These are phyloP conservation scores for Premnoplex brunnescens DNA, from an alignment of 2,797 vertebrate species.

Conservation along the genomic window DNA sequence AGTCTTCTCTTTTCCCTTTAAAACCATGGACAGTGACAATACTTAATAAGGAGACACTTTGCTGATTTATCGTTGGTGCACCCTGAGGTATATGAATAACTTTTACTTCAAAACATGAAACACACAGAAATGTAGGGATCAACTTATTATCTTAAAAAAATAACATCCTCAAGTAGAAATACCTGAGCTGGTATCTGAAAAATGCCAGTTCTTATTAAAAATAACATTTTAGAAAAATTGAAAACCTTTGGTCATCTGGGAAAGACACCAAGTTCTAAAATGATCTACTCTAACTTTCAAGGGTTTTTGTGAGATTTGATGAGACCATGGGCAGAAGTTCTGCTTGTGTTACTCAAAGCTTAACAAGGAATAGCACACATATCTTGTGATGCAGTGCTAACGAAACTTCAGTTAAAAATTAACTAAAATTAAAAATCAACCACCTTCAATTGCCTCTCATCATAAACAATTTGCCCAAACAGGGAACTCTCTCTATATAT, in stretches of 20 bases:
- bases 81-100: background rate
- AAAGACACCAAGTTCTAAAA: accelerated
- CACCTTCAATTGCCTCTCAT: background rate
- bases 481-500: background rate
- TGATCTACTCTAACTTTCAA: background rate
- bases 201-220: background rate
- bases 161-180: background rate
- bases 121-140: background rate
- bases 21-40: background rate
- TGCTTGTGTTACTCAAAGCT: background rate
- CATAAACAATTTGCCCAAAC: background rate
- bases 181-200: background rate
- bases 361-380: background rate
- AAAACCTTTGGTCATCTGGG: background rate
- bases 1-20: background rate
- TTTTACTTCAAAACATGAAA: background rate
- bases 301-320: background rate
- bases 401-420: background rate
- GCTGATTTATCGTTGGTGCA: background rate
- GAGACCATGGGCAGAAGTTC: background rate
- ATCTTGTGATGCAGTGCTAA: background rate
- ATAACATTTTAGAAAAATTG: background rate
- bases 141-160: background rate
- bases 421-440: background rate
- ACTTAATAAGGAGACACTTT: background rate